A percentile compares a stretch with the other conserved stretches of the same genome.
phyloP scores from a whole-genome alignment of 2,888 invertebrate genomes.

The Stenchaetothrips biformis region DNA sequence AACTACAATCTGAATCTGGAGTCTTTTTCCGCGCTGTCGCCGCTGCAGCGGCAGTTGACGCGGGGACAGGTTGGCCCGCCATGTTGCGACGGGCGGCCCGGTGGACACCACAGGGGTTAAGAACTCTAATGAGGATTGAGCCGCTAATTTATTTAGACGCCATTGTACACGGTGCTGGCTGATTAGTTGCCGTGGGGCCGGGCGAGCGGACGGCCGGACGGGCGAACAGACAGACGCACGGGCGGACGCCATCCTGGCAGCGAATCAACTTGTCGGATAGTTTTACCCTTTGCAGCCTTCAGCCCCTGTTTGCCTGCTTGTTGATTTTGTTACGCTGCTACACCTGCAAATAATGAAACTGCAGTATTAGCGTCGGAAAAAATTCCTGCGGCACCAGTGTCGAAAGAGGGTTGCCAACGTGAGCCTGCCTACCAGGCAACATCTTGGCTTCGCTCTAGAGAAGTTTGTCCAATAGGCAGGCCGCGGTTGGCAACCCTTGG shows the following conservation, averaged over 20 bases:
- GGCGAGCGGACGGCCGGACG: not conserved
- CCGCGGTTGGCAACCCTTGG: too few relatives aligned
- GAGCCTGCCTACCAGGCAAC: too few relatives aligned
- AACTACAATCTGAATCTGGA: too few relatives aligned
- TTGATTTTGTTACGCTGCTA: too few relatives aligned
- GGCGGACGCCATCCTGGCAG: not conserved
- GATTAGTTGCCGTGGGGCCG: constrained; percentile 31
- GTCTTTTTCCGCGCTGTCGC: not conserved
- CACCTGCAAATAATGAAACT: too few relatives aligned
- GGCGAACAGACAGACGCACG: not conserved
- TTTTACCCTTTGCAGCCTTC: too few relatives aligned
- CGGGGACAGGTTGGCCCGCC: not conserved
- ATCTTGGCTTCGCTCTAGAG: too few relatives aligned
- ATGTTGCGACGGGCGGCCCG: not conserved
- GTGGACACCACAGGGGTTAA: constrained; percentile 10
- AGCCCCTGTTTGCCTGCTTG: too few relatives aligned
- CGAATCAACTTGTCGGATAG: not conserved
- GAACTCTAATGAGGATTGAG: constrained; percentile 23
- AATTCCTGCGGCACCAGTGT: too few relatives aligned
- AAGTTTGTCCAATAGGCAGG: too few relatives aligned
- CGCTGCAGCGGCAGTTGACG: not conserved
- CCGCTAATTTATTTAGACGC: constrained; percentile 19
- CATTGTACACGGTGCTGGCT: not conserved
- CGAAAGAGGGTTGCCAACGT: too few relatives aligned
- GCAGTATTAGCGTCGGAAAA: too few relatives aligned